A percentile compares a stretch with the other conserved stretches of the same genome.
Evolutionary conservation across 2,797 vertebrate genomes (phyloP).

Genomic region (Enoplosus armatus): DNA sequence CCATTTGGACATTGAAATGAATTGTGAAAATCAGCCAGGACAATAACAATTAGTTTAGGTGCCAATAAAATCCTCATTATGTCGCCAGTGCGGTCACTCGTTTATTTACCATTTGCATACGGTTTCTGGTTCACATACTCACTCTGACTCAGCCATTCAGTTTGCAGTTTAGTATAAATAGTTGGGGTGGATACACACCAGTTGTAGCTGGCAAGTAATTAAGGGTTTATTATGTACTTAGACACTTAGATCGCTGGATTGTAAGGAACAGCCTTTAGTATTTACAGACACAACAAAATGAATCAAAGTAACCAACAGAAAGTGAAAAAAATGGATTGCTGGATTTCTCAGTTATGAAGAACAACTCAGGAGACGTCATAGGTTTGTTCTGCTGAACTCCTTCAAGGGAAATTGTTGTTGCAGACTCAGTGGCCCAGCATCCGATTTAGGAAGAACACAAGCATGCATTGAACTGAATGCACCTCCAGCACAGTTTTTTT

Average conservation of each 20-base stretch:
- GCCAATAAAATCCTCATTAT: neutral
- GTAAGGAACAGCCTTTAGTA: slow-evolving; percentile 5
- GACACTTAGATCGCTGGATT: neutral
- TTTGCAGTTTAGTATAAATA: neutral
- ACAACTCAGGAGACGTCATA: neutral
- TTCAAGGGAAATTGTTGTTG: neutral
- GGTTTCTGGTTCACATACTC: neutral
- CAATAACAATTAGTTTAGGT: neutral
- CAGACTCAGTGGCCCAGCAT: neutral
- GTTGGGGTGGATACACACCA: neutral
- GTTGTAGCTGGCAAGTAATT: neutral
- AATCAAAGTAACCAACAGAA: neutral
- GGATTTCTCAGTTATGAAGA: too few relatives aligned
- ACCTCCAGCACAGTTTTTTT: slow-evolving; percentile 17
- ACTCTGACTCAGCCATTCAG: neutral
- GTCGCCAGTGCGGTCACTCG: neutral
- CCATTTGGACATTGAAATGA: neutral
- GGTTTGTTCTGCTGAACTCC: neutral
- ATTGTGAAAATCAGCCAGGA: neutral
- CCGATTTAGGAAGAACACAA: slow-evolving; percentile 5
- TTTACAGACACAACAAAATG: slow-evolving; percentile 1
- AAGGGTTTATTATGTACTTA: neutral
- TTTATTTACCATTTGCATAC: neutral
- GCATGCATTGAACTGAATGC: neutral
- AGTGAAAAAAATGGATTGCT: too few relatives aligned